phyloP scores from a whole-genome alignment of 2,113 vertebrate genomes.

The Dasyornis broadbenti region DNA sequence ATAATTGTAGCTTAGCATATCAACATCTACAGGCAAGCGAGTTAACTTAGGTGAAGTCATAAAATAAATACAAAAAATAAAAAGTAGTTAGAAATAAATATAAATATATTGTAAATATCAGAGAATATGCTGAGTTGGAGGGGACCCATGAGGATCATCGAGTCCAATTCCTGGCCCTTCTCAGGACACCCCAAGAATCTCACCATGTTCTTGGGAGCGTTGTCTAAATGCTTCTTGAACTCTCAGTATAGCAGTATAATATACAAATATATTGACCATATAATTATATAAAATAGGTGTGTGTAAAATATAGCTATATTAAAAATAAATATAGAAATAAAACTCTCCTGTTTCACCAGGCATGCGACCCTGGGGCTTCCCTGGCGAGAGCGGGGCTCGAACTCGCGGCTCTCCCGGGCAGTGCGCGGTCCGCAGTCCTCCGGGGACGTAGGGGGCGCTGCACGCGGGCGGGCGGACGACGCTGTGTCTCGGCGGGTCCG shows the following conservation, averaged over 20 bases:
- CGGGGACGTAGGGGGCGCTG: not conserved
- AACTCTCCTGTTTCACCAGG: accelerated
- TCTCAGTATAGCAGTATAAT: not conserved
- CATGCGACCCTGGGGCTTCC: accelerated
- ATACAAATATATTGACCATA: too few species aligned
- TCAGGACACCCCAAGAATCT: accelerated
- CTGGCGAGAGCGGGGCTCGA: not conserved
- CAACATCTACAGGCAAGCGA: too few species aligned
- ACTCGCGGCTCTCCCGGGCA: accelerated
- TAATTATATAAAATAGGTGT: not conserved
- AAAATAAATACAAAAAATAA: not conserved
- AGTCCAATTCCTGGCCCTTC: not conserved
- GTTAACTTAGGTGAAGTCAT: not conserved
- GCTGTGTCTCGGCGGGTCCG: not conserved
- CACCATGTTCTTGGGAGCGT: not conserved
- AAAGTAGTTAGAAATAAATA: not conserved
- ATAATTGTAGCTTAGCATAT: accelerated
- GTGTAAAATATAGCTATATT: too few species aligned
- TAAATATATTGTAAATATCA: not conserved
- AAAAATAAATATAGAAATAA: not conserved
- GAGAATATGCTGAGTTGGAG: not conserved
- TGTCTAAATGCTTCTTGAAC: not conserved
- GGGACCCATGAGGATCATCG: too few species aligned
- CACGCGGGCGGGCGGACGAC: not conserved
- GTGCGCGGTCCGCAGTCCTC: not conserved